Conservation (phyloP, 2,888 invertebrate genomes). For the Geophilus truncorum region DNA sequence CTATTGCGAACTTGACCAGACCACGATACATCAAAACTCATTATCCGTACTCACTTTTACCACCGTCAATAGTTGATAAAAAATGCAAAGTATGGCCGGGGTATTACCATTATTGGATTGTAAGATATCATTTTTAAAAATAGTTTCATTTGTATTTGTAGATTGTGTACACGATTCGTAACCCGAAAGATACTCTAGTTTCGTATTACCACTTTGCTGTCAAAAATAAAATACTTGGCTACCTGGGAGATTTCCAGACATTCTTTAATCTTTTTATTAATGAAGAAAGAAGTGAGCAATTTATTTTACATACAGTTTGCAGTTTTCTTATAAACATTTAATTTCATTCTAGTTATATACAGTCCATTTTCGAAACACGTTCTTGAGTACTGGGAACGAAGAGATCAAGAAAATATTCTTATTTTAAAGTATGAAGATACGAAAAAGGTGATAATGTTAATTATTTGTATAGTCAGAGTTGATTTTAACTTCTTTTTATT, state of each 20-base stretch:
- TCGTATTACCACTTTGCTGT: constrained; percentile 61
- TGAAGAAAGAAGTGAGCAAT: neutral
- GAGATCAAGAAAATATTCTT: constrained; percentile 63
- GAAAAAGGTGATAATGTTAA: constrained; percentile 54
- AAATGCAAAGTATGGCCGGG: constrained; percentile 39
- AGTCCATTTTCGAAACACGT: constrained; percentile 74
- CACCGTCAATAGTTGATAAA: constrained; percentile 43
- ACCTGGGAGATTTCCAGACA: neutral
- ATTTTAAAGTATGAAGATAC: constrained; percentile 78
- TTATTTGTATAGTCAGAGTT: neutral
- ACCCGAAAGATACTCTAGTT: constrained; percentile 79
- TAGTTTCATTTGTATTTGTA: constrained; percentile 45
- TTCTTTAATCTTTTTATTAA: constrained; percentile 20
- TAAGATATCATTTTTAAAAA: neutral
- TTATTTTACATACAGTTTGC: neutral
- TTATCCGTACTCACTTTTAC: constrained; percentile 68
- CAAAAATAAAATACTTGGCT: neutral
- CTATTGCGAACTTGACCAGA: constrained; percentile 37
- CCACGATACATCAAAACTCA: constrained; percentile 67
- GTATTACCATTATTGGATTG: neutral
- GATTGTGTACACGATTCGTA: constrained; percentile 78
- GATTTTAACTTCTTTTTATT: neutral
- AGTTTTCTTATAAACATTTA: neutral
- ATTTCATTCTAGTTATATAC: constrained; percentile 60
- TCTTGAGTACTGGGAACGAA: constrained; percentile 66